These are phyloP conservation scores for Ceratotherium simum DNA, from an alignment of 2,113 vertebrate genomes.

Conservation along the genomic window DNA sequence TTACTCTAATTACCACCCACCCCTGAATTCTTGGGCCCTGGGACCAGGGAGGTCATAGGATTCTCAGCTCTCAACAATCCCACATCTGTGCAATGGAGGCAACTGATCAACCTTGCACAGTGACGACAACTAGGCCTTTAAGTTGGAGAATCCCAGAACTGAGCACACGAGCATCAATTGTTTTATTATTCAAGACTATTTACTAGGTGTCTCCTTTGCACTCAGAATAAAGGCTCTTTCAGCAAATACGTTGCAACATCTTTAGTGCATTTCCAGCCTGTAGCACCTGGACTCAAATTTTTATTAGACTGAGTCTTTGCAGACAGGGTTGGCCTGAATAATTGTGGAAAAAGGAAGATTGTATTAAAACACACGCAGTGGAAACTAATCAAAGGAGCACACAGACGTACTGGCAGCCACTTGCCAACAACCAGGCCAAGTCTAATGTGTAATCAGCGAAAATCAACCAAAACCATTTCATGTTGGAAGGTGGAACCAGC, in stretches of 20 bases:
- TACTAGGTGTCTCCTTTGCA: not conserved
- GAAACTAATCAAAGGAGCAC: not conserved
- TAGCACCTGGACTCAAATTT: not conserved
- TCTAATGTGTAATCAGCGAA: not conserved
- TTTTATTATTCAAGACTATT: not conserved
- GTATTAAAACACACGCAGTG: slow-evolving; percentile 11
- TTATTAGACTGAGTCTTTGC: not conserved
- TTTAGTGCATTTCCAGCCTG: not conserved
- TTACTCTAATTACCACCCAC: not conserved
- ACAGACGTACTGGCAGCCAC: not conserved
- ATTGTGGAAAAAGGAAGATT: not conserved
- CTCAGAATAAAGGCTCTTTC: not conserved
- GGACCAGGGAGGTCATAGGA: accelerated
- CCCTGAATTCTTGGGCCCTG: not conserved
- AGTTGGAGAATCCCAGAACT: not conserved
- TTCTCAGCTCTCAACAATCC: not conserved
- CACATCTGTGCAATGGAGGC: accelerated
- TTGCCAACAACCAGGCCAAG: not conserved
- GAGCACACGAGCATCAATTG: accelerated
- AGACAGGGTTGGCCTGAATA: not conserved
- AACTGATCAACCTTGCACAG: not conserved
- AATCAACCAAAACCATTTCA: not conserved
- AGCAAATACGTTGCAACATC: accelerated
- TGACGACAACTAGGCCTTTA: accelerated
- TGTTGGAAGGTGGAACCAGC: accelerated